phyloP scores from a whole-genome alignment of 2,888 invertebrate species.

The Drosophila incognita region DNA sequence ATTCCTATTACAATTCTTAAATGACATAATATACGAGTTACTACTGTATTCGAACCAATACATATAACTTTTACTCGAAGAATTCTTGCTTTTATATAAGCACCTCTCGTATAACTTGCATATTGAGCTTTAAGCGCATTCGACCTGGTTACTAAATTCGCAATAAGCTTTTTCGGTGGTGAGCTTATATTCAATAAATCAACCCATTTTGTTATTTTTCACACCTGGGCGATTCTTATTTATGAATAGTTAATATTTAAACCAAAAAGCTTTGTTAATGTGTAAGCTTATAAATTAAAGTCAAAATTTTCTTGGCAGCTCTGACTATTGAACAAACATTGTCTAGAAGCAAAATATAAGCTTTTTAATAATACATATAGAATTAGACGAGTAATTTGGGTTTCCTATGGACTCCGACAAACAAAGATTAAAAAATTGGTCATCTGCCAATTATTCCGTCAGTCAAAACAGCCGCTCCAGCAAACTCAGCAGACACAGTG shows the following conservation, averaged over 20 bases:
- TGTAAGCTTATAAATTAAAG: constrained; percentile 10
- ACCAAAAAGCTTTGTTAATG: constrained; percentile 6
- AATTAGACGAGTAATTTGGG: neutral
- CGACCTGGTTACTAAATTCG: neutral
- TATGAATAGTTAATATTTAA: neutral
- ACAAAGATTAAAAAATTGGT: neutral
- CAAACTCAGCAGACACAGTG: neutral
- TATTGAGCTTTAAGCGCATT: constrained; percentile 11
- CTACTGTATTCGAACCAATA: neutral
- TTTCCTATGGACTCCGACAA: constrained; percentile 9
- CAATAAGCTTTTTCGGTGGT: constrained; percentile 5
- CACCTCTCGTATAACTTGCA: neutral
- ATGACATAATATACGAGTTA: neutral
- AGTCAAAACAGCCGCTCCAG: neutral
- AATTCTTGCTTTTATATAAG: neutral
- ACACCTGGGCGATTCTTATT: neutral
- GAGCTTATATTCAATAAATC: neutral
- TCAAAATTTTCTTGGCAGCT: neutral
- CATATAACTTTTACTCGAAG: neutral
- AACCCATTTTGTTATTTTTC: neutral
- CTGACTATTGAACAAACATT: constrained; percentile 53
- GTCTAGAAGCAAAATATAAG: constrained; percentile 4
- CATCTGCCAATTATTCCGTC: constrained; percentile 8
- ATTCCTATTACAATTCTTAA: neutral
- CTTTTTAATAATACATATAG: constrained; percentile 8